Conservation (phyloP, 2,888 invertebrate genomes). For the Dasypolia templi region DNA sequence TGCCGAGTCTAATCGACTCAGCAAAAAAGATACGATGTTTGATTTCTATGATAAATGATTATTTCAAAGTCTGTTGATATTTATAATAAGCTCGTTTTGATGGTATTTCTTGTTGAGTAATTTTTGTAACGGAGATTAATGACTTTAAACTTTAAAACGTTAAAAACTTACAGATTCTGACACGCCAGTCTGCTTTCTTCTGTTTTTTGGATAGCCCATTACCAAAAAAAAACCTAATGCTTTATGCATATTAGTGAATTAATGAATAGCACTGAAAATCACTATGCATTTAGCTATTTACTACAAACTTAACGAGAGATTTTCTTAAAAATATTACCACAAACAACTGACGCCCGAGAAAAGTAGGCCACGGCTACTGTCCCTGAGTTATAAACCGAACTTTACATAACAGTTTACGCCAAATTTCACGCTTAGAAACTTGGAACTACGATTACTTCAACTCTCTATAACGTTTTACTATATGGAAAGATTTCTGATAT, state of each 20-base stretch:
- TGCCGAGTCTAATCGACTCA: conserved; percentile 5
- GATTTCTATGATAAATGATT: conserved; percentile 40
- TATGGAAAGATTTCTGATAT: background rate
- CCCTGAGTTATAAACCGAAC: conserved; percentile 53
- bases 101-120: conserved; percentile 8
- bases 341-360: conserved; percentile 39
- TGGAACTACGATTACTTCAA: conserved; percentile 26
- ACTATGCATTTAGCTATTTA: background rate
- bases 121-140: conserved; percentile 18
- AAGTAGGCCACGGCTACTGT: conserved; percentile 60
- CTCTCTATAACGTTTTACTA: conserved; percentile 21
- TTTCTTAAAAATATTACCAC: conserved; percentile 25
- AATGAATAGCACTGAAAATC: background rate
- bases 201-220: too few relatives aligned
- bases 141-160: conserved; percentile 1
- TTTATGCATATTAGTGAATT: too few relatives aligned
- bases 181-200: background rate
- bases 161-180: background rate
- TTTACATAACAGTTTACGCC: conserved; percentile 52
- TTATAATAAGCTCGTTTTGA: conserved; percentile 28
- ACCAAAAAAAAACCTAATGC: too few relatives aligned
- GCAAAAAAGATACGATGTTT: conserved; percentile 11
- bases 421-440: conserved; percentile 41
- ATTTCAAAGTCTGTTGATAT: conserved; percentile 18
- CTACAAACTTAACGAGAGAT: background rate